phyloP scores from a whole-genome alignment of 2,797 vertebrate genomes.

The Platyrinchus mystaceus region DNA sequence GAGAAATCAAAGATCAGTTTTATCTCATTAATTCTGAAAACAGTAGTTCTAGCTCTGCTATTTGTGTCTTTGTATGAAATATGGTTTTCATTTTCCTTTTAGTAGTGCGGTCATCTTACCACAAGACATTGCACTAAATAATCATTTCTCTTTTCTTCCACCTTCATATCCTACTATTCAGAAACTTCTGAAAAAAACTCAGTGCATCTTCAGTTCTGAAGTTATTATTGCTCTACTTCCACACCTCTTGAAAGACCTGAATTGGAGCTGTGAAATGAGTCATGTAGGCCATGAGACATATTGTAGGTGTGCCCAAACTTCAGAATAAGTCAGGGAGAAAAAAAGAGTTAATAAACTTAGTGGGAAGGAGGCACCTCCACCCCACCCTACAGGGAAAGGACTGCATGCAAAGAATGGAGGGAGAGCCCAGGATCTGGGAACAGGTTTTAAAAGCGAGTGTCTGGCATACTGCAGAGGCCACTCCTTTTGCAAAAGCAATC shows the following conservation, averaged over 20 bases:
- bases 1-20: not conserved
- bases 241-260: not conserved
- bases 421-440: not conserved
- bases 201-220: not conserved
- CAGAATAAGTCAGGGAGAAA: not conserved
- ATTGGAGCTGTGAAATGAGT: not conserved
- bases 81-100: not conserved
- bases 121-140: not conserved
- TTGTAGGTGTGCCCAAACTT: conserved; percentile 14
- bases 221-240: not conserved
- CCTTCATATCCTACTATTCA: not conserved
- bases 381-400: conserved; percentile 7
- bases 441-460: not conserved
- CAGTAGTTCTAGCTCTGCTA: not conserved
- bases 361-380: conserved; percentile 1
- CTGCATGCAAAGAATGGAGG: not conserved
- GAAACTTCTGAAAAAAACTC: conserved; percentile 3
- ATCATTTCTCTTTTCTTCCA: not conserved
- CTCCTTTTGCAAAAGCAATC: not conserved
- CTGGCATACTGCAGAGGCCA: not conserved
- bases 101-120: not conserved
- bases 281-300: conserved; percentile 11
- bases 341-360: conserved; percentile 4
- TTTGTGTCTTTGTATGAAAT: not conserved
- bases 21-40: not conserved